phyloP scores from a whole-genome alignment of 2,113 vertebrate genomes.

The Halcyon malimbica region DNA sequence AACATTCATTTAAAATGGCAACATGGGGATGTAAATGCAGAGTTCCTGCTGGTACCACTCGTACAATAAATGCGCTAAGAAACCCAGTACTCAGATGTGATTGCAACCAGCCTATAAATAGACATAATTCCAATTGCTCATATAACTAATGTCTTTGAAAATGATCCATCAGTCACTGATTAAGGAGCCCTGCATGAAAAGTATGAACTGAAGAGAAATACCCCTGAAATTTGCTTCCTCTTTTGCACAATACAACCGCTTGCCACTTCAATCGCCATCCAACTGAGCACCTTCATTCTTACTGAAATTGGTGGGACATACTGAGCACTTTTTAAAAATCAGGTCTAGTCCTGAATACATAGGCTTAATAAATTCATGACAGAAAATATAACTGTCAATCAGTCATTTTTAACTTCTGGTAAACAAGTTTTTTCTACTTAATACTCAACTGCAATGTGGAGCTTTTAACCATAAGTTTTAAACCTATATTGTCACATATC shows the following conservation, averaged over 20 bases:
- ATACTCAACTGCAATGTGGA: not conserved
- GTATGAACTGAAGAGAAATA: conserved; percentile 1
- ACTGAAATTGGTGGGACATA: not conserved
- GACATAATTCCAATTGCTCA: not conserved
- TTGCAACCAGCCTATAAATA: conserved; percentile 17
- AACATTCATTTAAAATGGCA: not conserved
- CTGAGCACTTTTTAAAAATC: not conserved
- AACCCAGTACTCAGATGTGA: not conserved
- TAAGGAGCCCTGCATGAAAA: not conserved
- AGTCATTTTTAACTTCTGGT: not conserved
- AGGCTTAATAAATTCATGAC: not conserved
- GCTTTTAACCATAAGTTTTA: not conserved
- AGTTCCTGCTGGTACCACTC: not conserved
- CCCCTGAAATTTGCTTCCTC: not conserved
- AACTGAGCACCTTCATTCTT: not conserved
- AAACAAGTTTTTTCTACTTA: not conserved
- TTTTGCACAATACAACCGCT: not conserved
- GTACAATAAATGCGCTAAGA: not conserved
- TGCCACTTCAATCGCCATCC: not conserved
- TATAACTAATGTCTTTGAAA: conserved; percentile 30
- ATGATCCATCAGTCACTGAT: not conserved
- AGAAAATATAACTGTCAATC: not conserved
- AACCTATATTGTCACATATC: not conserved
- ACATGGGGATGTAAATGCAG: not conserved
- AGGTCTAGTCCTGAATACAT: not conserved